Base-by-base conservation (phyloP, 30 jellyfish, hydroid and myxozoan genomes). In the Turritopsis dohrnii region DNA sequence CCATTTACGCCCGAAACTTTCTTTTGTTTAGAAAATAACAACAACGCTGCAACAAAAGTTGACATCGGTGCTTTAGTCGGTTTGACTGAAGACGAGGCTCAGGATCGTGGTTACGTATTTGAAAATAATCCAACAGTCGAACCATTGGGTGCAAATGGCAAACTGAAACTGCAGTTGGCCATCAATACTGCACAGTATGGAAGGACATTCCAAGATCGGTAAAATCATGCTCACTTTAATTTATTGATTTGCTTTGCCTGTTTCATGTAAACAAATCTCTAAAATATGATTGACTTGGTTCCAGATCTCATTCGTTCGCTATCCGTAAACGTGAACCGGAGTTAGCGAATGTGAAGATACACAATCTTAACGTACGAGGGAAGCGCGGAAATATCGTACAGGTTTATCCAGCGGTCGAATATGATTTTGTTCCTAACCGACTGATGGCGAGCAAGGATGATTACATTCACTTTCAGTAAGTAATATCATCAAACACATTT, bases 321-420 rank as follows among this genome's bases (percentile, higher is more conserved):
- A 93, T 93, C 53, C 81, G 96, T 24, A 52, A 69, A 65, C 90
- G 94, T 18, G 96, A 95, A 16, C 81, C 85, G 25, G 82, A 65
- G 18, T 88, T 93, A 17, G 23, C 29, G 7, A 80, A 69, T 52
- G 90, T 87, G 27, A 75, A 76, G 52, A 93, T 93, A 66, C 74
- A 76, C 69, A 93, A 93, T 60, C 53, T 93, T 72, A 93, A 93
- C 74, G 96, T 93, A 16, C 98, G 98, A 66, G 98, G 98, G 19
- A 93, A 93, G 75, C 96, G 98, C 41, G 98, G 98, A 19, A 93
- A 93, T 54, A 93, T 93, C 66, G 98, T 93, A 65, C 98, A 93
- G 83, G 98, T 93, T 8, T 93, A 93, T 72, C 98, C 98, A 26
- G 96, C 98, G 0, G 98, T 93, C 29, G 98, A 93, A 73, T 93